A percentile compares a stretch with the other conserved stretches of the same genome.
phyloP scores from a whole-genome alignment of 64 coral and sea anemone species.

The Catalaphyllia jardinei region DNA sequence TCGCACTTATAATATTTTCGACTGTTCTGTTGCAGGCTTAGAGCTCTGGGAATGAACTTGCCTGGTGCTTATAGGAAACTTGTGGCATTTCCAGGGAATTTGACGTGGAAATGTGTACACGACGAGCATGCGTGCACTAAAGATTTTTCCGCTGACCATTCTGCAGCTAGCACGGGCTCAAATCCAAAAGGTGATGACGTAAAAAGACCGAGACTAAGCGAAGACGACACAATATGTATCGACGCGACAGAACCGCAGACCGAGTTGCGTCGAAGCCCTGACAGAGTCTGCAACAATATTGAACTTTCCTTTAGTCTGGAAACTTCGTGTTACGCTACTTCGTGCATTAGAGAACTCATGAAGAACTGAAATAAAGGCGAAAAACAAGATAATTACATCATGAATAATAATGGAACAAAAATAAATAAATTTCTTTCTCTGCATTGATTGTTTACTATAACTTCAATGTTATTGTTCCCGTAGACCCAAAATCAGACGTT shows the following conservation, averaged over 20 bases:
- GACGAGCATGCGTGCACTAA: not conserved
- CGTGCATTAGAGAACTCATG: constrained; percentile 82
- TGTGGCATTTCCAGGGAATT: constrained; percentile 56
- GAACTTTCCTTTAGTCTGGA: constrained; percentile 74
- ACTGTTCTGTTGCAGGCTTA: not conserved
- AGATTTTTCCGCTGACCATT: not conserved
- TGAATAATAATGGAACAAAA: too few relatives aligned
- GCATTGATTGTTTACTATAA: too few relatives aligned
- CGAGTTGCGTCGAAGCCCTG: not conserved
- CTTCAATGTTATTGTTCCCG: too few relatives aligned
- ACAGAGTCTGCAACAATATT: not conserved
- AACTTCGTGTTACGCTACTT: constrained; percentile 83
- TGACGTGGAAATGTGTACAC: constrained; percentile 36
- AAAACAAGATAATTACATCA: not conserved
- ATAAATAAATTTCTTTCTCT: too few relatives aligned
- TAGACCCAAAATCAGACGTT: too few relatives aligned
- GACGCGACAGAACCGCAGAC: not conserved
- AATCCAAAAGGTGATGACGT: not conserved
- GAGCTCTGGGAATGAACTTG: constrained; percentile 52
- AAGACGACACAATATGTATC: not conserved
- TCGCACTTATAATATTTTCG: not conserved
- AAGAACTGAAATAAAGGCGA: constrained; percentile 39
- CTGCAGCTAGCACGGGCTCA: not conserved
- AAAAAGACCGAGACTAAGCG: constrained; percentile 3
- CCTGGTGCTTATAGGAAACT: constrained; percentile 90